Evolutionary conservation across 2,797 vertebrate species (phyloP).

Genomic region (Pangasius krempfi): DNA sequence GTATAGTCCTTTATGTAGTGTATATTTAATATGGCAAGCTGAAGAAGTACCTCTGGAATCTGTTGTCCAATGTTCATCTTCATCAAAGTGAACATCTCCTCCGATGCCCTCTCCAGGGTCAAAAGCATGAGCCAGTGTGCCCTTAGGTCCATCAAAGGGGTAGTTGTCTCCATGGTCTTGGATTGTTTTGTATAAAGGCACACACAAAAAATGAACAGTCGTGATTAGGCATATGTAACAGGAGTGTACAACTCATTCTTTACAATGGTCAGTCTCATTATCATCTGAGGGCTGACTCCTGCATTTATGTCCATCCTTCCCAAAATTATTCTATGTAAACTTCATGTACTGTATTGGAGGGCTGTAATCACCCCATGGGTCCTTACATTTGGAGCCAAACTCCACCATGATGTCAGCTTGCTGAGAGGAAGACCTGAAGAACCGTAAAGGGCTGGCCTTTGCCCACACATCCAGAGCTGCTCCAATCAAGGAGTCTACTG

Average conservation of each 20-base stretch:
- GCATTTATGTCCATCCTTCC: neutral
- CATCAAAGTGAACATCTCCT: constrained; percentile 81
- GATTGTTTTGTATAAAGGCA: neutral
- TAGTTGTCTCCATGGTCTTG: constrained; percentile 77
- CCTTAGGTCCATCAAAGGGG: constrained; percentile 79
- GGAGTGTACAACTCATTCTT: neutral
- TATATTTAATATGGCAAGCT: neutral
- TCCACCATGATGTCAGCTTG: constrained; percentile 74
- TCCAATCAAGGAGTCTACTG: constrained; percentile 72
- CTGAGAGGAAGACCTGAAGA: constrained; percentile 66
- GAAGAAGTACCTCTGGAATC: constrained; percentile 62
- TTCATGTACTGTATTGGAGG: neutral
- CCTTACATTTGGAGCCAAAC: constrained; percentile 72
- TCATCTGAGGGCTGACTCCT: neutral
- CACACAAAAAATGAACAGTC: neutral
- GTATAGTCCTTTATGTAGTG: neutral
- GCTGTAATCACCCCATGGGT: neutral
- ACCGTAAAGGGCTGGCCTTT: constrained; percentile 68
- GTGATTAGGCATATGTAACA: neutral
- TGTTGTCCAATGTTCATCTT: constrained; percentile 76
- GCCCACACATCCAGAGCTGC: constrained; percentile 72
- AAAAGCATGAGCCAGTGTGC: constrained; percentile 78
- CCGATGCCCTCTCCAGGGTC: constrained; percentile 72
- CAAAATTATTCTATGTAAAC: neutral
- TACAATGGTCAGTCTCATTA: neutral